Percentiles rank a stretch among this genome's conserved stretches.
phyloP scores from a whole-genome alignment of 2,113 vertebrate genomes.

The Oxyura jamaicensis region DNA sequence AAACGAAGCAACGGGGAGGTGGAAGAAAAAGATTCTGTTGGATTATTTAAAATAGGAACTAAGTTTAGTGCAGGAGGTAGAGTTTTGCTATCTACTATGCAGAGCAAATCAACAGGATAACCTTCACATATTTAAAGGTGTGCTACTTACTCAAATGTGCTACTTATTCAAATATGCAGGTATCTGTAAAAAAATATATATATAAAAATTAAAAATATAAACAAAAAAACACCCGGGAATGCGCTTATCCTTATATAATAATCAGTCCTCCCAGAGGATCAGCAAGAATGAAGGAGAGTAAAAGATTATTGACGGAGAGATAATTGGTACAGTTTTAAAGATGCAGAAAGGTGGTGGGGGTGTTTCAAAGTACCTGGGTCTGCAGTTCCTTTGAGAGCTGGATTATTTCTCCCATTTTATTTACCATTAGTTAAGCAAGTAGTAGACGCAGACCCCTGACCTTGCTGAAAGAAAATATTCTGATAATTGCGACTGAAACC shows the following conservation, averaged over 20 bases:
- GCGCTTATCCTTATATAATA: neutral
- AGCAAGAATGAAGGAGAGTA: neutral
- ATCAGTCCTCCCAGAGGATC: neutral
- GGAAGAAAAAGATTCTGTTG: neutral
- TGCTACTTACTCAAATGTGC: neutral
- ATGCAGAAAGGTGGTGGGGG: neutral
- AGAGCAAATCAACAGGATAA: neutral
- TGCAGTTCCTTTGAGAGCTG: neutral
- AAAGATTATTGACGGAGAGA: neutral
- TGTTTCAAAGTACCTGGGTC: neutral
- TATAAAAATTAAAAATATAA: neutral
- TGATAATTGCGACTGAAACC: neutral
- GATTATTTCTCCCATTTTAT: neutral
- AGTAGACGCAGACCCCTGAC: no score
- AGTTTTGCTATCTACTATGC: neutral
- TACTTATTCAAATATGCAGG: neutral
- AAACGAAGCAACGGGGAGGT: neutral
- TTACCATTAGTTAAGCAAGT: neutral
- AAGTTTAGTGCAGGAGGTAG: neutral
- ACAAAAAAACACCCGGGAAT: neutral
- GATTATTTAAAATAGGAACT: conserved; percentile 11
- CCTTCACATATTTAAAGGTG: conserved; percentile 33
- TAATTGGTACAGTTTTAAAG: neutral
- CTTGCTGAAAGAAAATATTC: neutral
- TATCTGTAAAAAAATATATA: neutral